Evolutionary conservation across 2,888 invertebrate genomes (phyloP).

Genomic region (Xylocampa areola): DNA sequence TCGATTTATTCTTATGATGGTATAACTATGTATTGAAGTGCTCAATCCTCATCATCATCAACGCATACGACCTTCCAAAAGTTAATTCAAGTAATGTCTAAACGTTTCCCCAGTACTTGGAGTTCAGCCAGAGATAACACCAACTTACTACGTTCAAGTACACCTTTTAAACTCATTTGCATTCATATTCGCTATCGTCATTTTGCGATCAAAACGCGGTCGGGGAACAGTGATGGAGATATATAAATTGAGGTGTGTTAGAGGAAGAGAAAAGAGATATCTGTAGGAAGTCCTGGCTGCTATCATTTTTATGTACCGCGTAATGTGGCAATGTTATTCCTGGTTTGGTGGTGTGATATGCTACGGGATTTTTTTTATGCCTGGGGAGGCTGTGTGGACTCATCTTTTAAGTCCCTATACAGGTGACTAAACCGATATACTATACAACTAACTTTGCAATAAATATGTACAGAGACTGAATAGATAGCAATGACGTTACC

Average conservation of each 20-base stretch:
- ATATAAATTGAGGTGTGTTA: slow-evolving; percentile 12
- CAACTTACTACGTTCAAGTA: slow-evolving; percentile 59
- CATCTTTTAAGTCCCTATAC: too few relatives aligned
- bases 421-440: too few relatives aligned
- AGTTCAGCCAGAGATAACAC: slow-evolving; percentile 62
- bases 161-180: slow-evolving; percentile 60
- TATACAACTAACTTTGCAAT: too few relatives aligned
- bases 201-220: slow-evolving; percentile 45
- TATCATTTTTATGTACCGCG: slow-evolving; percentile 48
- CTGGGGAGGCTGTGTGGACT: neutral
- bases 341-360: slow-evolving; percentile 34
- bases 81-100: slow-evolving; percentile 41
- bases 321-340: slow-evolving; percentile 37
- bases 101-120: slow-evolving; percentile 46
- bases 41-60: slow-evolving; percentile 4
- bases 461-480: too few relatives aligned
- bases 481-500: too few relatives aligned
- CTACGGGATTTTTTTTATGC: slow-evolving; percentile 7
- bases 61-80: slow-evolving; percentile 15
- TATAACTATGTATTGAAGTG: too few relatives aligned
- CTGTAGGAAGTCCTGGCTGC: slow-evolving; percentile 37
- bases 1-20: too few relatives aligned
- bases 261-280: slow-evolving; percentile 36
- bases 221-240: slow-evolving; percentile 35
- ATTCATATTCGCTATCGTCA: slow-evolving; percentile 63